Evolutionary conservation across 2,888 invertebrate species (phyloP), one percentile per base, ranked within the genome.

Genomic region (Andricus curvator): DNA sequence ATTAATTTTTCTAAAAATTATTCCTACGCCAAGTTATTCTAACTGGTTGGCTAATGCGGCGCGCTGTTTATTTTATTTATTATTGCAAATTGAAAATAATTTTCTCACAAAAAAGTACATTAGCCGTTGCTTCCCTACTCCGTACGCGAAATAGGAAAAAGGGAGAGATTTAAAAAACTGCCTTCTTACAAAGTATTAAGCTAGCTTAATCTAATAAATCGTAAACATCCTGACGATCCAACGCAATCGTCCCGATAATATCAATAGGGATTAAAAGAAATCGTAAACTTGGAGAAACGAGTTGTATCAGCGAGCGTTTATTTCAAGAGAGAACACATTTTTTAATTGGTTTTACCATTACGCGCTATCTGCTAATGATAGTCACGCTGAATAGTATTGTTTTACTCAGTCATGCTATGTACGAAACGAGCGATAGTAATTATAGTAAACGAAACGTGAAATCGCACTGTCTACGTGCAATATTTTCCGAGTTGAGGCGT

Each of bases 161-260:
- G 22, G 11, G 56, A n/a, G 11, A 22, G n/a, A 22, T 8, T 60
- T 4, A 25, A 25, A 44, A 70, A 70, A 70, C 70, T 51, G 70
- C 48, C 70, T 70, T 51, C 29, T 29, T 51, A 51, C 17, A 51
- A 48, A 70, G 9, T 70, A 70, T 51, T 70, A 51, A 51, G 20
- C 11, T 51, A 70, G 29, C n/a, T 70, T 13, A 70, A 48, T 29
- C 29, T 51, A 70, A 70, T 70, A 9, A 70, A 51, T 70, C 29
- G 51, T 70, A 20, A 3, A 70, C 33, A 70, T 70, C 29, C 13
- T 41, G 20, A 70, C 11, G 29, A n/a, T 66, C 13, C 8, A 68
- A 44, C 25, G 48, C 56, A 60, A 11, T 22, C 56, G 4, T 11
- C 11, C 8, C n/a, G n/a, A 22, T 60, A 11, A 20, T 60, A 22